Evolutionary conservation across 2,797 vertebrate genomes (phyloP).

Genomic region (Pygocentrus nattereri): DNA sequence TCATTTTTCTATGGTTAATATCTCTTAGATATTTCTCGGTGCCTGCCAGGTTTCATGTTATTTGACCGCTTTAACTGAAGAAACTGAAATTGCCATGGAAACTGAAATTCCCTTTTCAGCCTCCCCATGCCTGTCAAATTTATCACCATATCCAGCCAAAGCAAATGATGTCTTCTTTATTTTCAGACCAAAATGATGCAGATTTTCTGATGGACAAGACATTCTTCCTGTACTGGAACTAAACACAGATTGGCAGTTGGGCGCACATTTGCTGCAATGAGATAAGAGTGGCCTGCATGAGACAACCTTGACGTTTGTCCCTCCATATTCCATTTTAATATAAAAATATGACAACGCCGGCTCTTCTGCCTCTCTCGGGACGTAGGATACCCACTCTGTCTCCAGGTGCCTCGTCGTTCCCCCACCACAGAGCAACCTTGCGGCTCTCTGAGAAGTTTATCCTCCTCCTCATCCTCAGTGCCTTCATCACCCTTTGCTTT

Average conservation of each 20-base stretch:
- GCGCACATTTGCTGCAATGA: slow-evolving; percentile 70
- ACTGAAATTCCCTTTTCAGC: slow-evolving; percentile 33
- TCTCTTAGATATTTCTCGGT: neutral
- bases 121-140: slow-evolving; percentile 27
- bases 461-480: slow-evolving; percentile 98
- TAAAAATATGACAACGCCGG: slow-evolving; percentile 89
- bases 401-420: slow-evolving; percentile 91
- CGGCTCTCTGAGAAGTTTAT: slow-evolving; percentile 99
- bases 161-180: slow-evolving; percentile 29
- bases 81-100: slow-evolving; percentile 43
- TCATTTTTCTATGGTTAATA: neutral
- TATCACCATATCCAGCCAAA: neutral
- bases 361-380: slow-evolving; percentile 93
- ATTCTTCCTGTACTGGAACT: slow-evolving; percentile 62
- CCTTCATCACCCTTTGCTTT: slow-evolving; percentile 99
- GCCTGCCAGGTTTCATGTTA: neutral
- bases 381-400: slow-evolving; percentile 92
- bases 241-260: slow-evolving; percentile 56
- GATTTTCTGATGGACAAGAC: slow-evolving; percentile 59
- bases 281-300: slow-evolving; percentile 72
- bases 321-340: slow-evolving; percentile 37
- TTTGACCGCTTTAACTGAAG: neutral
- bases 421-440: slow-evolving; percentile 94
- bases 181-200: slow-evolving; percentile 71
- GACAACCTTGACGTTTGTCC: slow-evolving; percentile 66